Evolutionary conservation across 2,888 invertebrate genomes (phyloP).

Genomic region (Linnaemya vulpina): DNA sequence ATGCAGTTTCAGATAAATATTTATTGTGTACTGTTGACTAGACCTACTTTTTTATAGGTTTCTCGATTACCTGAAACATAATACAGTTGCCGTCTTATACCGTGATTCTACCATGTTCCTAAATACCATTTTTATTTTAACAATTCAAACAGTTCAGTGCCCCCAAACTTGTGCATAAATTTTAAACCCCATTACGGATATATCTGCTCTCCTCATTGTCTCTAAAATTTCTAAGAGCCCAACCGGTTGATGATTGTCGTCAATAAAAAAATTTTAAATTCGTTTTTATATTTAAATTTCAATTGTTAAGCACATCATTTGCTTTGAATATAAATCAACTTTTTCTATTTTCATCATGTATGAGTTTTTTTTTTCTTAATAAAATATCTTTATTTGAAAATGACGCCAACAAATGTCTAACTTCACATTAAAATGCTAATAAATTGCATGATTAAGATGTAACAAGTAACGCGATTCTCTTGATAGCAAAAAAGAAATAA

Average conservation of each 20-base stretch:
- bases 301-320: slow-evolving; percentile 31
- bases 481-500: slow-evolving; percentile 12
- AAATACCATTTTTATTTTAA: no score
- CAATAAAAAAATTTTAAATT: not conserved
- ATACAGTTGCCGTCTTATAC: no score
- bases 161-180: not conserved
- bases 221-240: not conserved
- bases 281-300: slow-evolving; percentile 27
- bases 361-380: not conserved
- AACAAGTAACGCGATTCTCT: not conserved
- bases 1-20: no score
- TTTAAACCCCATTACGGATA: no score
- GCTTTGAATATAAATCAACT: not conserved
- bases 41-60: no score
- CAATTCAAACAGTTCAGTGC: no score
- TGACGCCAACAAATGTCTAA: slow-evolving; percentile 50
- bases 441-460: slow-evolving; percentile 53
- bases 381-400: slow-evolving; percentile 24
- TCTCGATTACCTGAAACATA: no score
- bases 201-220: no score
- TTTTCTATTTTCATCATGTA: not conserved
- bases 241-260: not conserved
- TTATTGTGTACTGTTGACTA: no score
- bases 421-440: slow-evolving; percentile 43
- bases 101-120: no score